These are phyloP conservation scores for Hybos culiciformis DNA, from an alignment of 2,888 invertebrate species.

Conservation along the genomic window DNA sequence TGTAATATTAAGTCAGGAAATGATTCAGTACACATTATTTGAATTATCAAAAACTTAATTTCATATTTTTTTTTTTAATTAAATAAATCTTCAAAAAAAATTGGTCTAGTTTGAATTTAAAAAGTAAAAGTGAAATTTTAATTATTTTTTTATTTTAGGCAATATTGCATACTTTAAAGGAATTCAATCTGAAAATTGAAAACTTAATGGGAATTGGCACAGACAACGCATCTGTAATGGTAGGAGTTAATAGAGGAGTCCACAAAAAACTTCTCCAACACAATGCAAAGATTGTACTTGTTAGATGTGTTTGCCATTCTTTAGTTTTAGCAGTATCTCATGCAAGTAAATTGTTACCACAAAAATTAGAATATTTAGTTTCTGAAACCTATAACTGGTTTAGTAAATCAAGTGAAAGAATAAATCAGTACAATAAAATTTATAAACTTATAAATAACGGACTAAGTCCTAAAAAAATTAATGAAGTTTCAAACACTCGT, in stretches of 20 bases:
- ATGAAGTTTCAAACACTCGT: conserved; percentile 14
- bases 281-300: neutral
- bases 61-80: too few relatives aligned
- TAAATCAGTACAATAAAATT: conserved; percentile 14
- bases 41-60: too few relatives aligned
- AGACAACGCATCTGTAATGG: conserved; percentile 6
- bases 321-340: neutral
- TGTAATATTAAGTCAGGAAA: too few relatives aligned
- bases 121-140: too few relatives aligned
- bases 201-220: conserved; percentile 1
- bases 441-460: conserved; percentile 17
- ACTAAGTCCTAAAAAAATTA: conserved; percentile 18
- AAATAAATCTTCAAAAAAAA: too few relatives aligned
- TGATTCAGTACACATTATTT: too few relatives aligned
- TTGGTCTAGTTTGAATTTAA: too few relatives aligned
- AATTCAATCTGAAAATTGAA: conserved; percentile 1
- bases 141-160: too few relatives aligned
- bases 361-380: conserved; percentile 5
- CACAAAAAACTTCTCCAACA: neutral
- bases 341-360: neutral
- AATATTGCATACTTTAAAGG: too few relatives aligned
- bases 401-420: neutral
- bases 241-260: conserved; percentile 4
- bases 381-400: conserved; percentile 14
- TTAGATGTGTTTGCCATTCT: conserved; percentile 4